Conservation (phyloP, 2,797 vertebrate species). For the Xyrichtys novacula region DNA sequence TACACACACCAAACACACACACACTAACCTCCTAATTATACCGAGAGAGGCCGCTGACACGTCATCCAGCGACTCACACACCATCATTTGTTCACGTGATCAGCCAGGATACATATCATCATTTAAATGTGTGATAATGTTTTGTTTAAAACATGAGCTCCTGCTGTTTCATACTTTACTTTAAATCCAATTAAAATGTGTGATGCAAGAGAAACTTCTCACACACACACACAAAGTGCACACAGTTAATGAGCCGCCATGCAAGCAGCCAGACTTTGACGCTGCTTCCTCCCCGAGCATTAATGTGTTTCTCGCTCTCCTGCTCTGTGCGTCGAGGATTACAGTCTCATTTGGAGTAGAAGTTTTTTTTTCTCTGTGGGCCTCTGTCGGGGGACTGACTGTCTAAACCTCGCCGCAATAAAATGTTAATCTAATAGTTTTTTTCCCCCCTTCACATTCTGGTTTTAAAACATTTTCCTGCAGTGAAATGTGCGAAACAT, state of each 20-base stretch:
- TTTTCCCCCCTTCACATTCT: constrained; percentile 1
- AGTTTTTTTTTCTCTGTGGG: constrained; percentile 27
- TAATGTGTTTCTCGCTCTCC: constrained; percentile 51
- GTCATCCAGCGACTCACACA: constrained; percentile 12
- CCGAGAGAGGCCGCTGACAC: constrained; percentile 2
- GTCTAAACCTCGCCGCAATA: constrained; percentile 29
- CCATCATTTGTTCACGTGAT: background rate
- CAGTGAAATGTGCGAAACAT: constrained; percentile 2
- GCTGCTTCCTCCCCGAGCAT: constrained; percentile 10
- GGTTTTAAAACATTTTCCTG: constrained; percentile 11
- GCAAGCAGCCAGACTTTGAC: constrained; percentile 31
- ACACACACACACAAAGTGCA: constrained; percentile 32
- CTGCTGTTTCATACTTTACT: constrained; percentile 5
- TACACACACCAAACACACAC: too few species aligned
- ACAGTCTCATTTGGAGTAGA: constrained; percentile 61
- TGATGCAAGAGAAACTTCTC: constrained; percentile 32
- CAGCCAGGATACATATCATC: constrained; percentile 5
- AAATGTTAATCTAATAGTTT: constrained; percentile 36
- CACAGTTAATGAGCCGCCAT: constrained; percentile 56
- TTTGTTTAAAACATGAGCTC: constrained; percentile 50
- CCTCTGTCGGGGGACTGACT: constrained; percentile 41
- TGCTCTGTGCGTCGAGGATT: constrained; percentile 59
- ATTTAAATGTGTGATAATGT: constrained; percentile 29
- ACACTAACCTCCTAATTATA: constrained; percentile 30
- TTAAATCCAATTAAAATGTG: constrained; percentile 66